These are phyloP conservation scores for Brenthis daphne DNA, from an alignment of 2,888 invertebrate genomes.

Conservation along the genomic window DNA sequence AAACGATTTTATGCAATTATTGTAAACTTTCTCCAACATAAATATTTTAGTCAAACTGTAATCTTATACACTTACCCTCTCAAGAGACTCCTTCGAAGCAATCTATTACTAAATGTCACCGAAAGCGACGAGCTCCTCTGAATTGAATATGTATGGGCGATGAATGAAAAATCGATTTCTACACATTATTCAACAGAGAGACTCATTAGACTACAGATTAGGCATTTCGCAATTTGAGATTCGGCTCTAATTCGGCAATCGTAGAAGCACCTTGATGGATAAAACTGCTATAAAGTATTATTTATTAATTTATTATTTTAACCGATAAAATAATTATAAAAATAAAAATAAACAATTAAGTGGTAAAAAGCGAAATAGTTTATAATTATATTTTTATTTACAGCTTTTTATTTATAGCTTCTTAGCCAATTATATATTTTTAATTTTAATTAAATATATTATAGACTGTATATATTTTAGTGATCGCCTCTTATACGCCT, in stretches of 20 bases:
- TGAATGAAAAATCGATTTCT: constrained; percentile 41
- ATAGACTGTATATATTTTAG: no score
- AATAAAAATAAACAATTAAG: no score
- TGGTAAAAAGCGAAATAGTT: no score
- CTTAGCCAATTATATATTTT: no score
- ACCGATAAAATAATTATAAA: no score
- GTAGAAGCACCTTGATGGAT: no score
- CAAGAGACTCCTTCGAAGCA: constrained; percentile 27
- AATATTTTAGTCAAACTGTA: constrained; percentile 1
- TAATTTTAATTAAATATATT: no score
- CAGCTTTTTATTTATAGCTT: no score
- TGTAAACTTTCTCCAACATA: background rate
- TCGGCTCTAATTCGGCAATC: background rate
- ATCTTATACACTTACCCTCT: background rate
- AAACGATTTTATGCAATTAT: background rate
- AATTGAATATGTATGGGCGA: constrained; percentile 40
- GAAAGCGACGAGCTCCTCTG: constrained; percentile 27
- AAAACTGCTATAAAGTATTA: no score
- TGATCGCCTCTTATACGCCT: no score
- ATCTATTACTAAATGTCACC: constrained; percentile 32
- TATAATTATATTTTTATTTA: no score
- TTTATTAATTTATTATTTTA: no score
- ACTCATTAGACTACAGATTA: constrained; percentile 33
- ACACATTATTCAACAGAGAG: constrained; percentile 37
- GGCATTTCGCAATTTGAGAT: constrained; percentile 13